Conservation (phyloP, 2,113 vertebrate genomes). For the Sturnira hondurensis region DNA sequence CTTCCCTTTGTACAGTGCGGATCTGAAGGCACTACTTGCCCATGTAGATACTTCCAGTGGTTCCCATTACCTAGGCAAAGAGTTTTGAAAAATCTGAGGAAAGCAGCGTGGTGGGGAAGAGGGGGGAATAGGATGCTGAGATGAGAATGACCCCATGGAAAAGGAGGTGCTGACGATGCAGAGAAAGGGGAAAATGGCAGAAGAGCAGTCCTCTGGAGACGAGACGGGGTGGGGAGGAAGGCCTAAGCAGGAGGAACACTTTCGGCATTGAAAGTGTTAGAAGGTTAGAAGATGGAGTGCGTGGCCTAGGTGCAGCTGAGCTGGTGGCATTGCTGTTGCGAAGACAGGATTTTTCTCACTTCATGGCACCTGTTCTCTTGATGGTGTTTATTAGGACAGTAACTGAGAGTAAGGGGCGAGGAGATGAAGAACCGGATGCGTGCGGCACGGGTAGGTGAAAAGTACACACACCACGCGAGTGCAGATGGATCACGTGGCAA, state of each 20-base stretch:
- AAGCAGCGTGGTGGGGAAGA: too few relatives aligned
- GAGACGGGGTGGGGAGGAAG: not conserved
- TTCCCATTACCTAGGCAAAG: not conserved
- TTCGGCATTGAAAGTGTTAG: too few relatives aligned
- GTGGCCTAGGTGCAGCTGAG: not conserved
- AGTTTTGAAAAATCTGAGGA: not conserved
- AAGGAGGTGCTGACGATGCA: not conserved
- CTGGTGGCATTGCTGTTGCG: not conserved
- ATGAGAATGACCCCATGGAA: not conserved
- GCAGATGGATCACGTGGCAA: not conserved
- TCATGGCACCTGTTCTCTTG: not conserved
- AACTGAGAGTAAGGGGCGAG: not conserved
- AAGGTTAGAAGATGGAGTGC: not conserved
- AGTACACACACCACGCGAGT: rapidly evolving
- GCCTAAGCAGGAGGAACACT: not conserved
- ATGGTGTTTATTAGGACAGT: not conserved
- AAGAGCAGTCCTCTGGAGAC: not conserved
- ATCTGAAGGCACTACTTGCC: not conserved
- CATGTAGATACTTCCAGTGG: not conserved
- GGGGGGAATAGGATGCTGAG: not conserved
- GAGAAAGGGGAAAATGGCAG: too few relatives aligned
- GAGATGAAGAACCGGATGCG: not conserved
- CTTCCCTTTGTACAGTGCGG: not conserved
- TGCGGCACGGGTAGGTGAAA: not conserved
- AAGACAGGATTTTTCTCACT: not conserved